Conservation (phyloP, 2,113 vertebrate genomes). For the Salvelinus sp. region DNA sequence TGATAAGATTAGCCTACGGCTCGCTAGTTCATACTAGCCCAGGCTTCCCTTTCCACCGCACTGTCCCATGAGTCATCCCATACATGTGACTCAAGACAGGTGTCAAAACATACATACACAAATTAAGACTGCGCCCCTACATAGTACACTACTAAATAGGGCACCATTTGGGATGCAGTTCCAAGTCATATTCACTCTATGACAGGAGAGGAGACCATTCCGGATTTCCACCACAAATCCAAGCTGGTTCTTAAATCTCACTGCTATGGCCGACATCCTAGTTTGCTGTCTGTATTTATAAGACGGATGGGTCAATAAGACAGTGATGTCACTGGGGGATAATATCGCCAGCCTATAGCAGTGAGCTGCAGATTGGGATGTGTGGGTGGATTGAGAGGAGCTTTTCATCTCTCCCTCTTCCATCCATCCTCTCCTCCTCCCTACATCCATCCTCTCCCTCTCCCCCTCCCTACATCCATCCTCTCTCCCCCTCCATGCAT, state of each 20-base stretch:
- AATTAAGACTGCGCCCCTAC: not conserved
- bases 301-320: too few species aligned
- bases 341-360: not conserved
- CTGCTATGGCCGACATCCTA: too few species aligned
- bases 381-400: not conserved
- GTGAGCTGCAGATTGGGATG: not conserved
- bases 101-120: slow-evolving; percentile 55
- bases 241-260: too few species aligned
- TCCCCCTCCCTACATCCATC: too few species aligned
- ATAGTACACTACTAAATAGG: too few species aligned
- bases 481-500: too few species aligned
- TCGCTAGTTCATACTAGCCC: slow-evolving; percentile 19
- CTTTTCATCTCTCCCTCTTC: too few species aligned
- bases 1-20: slow-evolving; percentile 67
- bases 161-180: too few species aligned
- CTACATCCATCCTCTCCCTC: not conserved
- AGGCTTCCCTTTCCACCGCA: not conserved
- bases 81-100: slow-evolving; percentile 30
- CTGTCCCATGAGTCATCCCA: not conserved
- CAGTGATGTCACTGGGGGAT: not conserved
- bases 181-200: not conserved
- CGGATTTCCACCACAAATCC: not conserved
- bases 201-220: not conserved
- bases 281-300: too few species aligned
- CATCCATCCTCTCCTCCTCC: not conserved